Conservation (phyloP, 2,888 invertebrate genomes). For the Blastobasis adustella region DNA sequence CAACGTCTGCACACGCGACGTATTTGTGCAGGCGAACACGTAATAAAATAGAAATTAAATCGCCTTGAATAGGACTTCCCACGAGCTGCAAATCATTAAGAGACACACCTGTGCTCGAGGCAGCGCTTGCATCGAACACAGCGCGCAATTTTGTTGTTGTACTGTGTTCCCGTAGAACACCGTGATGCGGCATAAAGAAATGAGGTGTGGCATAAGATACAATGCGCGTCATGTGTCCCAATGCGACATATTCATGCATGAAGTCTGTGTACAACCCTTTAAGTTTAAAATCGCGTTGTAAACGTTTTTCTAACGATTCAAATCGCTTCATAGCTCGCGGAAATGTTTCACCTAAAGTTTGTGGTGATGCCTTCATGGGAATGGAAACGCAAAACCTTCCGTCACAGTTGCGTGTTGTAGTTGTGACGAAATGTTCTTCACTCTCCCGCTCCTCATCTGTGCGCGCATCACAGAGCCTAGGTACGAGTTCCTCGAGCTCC, state of each 20-base stretch:
- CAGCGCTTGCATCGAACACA: constrained; percentile 12
- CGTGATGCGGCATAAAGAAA: constrained; percentile 15
- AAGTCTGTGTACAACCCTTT: constrained; percentile 14
- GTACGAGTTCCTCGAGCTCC: constrained; percentile 9
- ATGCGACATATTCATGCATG: constrained; percentile 10
- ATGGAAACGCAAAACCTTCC: constrained; percentile 13
- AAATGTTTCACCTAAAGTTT: constrained; percentile 13
- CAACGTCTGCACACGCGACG: constrained; percentile 10
- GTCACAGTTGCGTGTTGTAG: constrained; percentile 7
- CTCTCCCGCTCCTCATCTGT: constrained; percentile 6
- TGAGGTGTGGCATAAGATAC: constrained; percentile 1
- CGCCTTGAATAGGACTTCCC: constrained; percentile 17
- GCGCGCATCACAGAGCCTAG: constrained; percentile 1
- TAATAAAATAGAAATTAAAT: constrained; percentile 18
- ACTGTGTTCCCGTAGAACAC: constrained; percentile 11
- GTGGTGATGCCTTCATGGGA: constrained; percentile 8
- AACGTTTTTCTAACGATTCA: constrained; percentile 10
- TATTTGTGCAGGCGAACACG: constrained; percentile 16
- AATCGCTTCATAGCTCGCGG: constrained; percentile 10
- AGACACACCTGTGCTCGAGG: constrained; percentile 7
- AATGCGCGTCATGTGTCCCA: constrained; percentile 14
- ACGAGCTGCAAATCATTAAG: constrained; percentile 17
- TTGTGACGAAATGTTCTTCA: constrained; percentile 7
- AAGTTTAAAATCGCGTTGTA: constrained; percentile 5
- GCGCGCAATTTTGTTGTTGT: constrained; percentile 9